Evolutionary conservation across 1,140 invertebrate genomes (phyloP).

Genomic region (Caerostris extrusa): DNA sequence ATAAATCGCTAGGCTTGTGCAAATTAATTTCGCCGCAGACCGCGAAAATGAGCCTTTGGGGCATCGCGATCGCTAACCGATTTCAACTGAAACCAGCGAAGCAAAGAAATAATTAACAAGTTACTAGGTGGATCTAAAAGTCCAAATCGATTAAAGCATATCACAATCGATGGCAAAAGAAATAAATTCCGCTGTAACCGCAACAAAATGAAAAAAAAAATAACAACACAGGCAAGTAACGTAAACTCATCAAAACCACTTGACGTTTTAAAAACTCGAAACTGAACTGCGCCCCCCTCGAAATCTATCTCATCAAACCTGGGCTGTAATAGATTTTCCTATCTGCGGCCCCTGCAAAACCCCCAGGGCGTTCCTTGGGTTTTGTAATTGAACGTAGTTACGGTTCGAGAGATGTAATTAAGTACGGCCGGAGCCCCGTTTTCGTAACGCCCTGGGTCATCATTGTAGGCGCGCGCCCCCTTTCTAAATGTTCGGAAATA

Average conservation of each 20-base stretch:
- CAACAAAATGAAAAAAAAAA: background rate
- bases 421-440: conserved; percentile 8
- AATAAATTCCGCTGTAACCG: background rate
- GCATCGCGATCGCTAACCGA: background rate
- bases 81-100: background rate
- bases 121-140: background rate
- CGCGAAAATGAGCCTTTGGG: conserved; percentile 11
- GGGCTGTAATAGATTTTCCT: conserved; percentile 6
- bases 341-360: background rate
- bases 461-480: background rate
- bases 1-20: background rate
- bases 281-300: background rate
- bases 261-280: conserved; percentile 33
- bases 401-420: conserved; percentile 61
- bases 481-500: conserved; percentile 18
- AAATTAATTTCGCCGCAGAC: background rate
- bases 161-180: background rate
- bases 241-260: conserved; percentile 8
- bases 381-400: conserved; percentile 62
- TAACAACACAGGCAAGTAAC: background rate
- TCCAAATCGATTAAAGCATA: background rate
- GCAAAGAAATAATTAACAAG: conserved; percentile 27
- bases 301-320: background rate
- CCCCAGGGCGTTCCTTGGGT: background rate
- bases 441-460: background rate